A percentile compares a stretch with the other conserved stretches of the same genome.
phyloP scores from a whole-genome alignment of 2,888 invertebrate genomes.

The Bibio marci region DNA sequence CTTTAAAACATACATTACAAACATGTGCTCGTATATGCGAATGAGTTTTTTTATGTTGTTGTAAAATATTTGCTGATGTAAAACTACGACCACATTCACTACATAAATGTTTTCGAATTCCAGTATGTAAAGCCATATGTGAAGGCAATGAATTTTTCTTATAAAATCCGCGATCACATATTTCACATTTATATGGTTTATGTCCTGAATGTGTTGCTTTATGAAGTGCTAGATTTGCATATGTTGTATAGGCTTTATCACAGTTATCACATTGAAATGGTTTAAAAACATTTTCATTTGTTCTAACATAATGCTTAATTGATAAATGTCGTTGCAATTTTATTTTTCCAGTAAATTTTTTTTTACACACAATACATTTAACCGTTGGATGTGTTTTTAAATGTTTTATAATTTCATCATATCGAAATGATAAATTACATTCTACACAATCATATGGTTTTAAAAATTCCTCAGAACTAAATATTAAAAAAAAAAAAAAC shows the following conservation, averaged over 20 bases:
- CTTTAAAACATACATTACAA: neutral
- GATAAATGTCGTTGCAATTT: neutral
- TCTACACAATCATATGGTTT: no score
- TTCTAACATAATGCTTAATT: neutral
- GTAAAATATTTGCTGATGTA: neutral
- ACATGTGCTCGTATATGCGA: neutral
- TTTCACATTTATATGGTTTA: conserved; percentile 1
- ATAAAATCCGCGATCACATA: neutral
- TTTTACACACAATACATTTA: neutral
- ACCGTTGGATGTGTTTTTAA: no score
- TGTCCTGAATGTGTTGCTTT: neutral
- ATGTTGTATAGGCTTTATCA: conserved; percentile 17
- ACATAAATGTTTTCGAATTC: neutral
- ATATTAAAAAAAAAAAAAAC: no score
- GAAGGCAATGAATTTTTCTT: neutral
- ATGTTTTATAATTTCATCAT: no score
- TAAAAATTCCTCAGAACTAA: no score
- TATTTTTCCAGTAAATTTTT: neutral
- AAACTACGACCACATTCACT: neutral
- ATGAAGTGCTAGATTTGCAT: neutral
- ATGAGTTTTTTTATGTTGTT: conserved; percentile 1
- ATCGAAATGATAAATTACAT: no score
- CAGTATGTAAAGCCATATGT: neutral
- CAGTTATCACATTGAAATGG: conserved; percentile 1
- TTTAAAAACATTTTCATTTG: neutral